A percentile compares a stretch with the other conserved stretches of the same genome.
These are phyloP conservation scores for Decapterus maruadsi DNA, from an alignment of 2,797 vertebrate species.

Conservation along the genomic window DNA sequence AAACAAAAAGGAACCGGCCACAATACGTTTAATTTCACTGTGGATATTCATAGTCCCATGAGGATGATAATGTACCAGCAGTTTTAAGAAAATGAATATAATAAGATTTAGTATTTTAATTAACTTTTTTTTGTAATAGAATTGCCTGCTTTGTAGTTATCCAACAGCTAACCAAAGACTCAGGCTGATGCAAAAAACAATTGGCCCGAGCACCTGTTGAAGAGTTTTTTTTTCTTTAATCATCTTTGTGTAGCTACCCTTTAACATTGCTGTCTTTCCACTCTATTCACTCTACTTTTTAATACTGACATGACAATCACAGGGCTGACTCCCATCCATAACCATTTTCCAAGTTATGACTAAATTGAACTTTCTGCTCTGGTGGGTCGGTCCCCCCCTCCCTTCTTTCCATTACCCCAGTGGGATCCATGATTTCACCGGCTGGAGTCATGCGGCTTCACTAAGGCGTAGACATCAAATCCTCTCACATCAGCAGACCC, in stretches of 20 bases:
- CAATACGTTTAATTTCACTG: too few relatives aligned
- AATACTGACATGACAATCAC: background rate
- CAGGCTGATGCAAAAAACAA: too few relatives aligned
- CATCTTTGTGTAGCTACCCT: too few relatives aligned
- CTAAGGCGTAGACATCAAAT: conserved; percentile 20
- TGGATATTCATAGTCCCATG: background rate
- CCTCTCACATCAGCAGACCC: conserved; percentile 36
- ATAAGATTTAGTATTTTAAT: too few relatives aligned
- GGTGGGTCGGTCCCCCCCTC: background rate
- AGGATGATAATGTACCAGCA: background rate
- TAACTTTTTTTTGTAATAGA: too few relatives aligned
- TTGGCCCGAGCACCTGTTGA: too few relatives aligned
- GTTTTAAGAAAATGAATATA: too few relatives aligned
- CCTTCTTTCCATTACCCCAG: background rate
- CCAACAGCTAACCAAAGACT: too few relatives aligned
- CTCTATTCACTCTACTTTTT: background rate
- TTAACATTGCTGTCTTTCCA: too few relatives aligned
- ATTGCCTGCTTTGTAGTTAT: too few relatives aligned
- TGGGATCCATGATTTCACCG: conserved; percentile 1
- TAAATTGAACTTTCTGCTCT: conserved; percentile 8
- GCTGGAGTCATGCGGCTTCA: conserved; percentile 14
- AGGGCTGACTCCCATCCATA: background rate
- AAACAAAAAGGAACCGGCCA: too few relatives aligned
- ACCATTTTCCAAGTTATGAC: background rate
- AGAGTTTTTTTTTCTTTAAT: too few relatives aligned